Evolutionary conservation across 2,113 vertebrate species (phyloP).

Genomic region (Canis aureus): DNA sequence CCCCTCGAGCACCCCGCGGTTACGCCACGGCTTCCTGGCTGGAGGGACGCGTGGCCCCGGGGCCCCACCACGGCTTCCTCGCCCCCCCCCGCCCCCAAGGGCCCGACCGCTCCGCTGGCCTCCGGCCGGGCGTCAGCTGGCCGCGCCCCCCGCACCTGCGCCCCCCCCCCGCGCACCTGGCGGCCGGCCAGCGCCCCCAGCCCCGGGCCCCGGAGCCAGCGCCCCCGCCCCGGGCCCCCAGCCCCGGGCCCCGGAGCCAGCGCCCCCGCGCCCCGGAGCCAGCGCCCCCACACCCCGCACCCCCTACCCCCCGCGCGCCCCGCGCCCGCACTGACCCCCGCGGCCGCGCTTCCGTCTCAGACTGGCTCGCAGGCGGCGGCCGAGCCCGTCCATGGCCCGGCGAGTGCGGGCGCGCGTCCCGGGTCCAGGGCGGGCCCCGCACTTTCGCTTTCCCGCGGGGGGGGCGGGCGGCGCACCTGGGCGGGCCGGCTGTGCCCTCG

Average conservation of each 20-base stretch:
- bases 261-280: neutral
- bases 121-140: neutral
- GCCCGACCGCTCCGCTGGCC: neutral
- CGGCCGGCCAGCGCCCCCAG: neutral
- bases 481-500: slow-evolving; percentile 44
- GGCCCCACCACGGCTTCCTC: slow-evolving; percentile 73
- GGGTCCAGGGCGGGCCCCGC: slow-evolving; percentile 35
- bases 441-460: slow-evolving; percentile 83
- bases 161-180: neutral
- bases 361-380: slow-evolving; percentile 85
- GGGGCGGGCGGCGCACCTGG: slow-evolving; percentile 77
- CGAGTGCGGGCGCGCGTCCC: slow-evolving; percentile 54
- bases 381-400: slow-evolving; percentile 82
- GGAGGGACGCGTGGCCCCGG: slow-evolving; percentile 76
- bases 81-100: slow-evolving; percentile 44
- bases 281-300: slow-evolving; percentile 51
- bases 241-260: neutral
- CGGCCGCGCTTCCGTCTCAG: slow-evolving; percentile 80
- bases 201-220: neutral
- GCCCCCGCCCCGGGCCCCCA: neutral
- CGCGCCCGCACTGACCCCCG: slow-evolving; percentile 76
- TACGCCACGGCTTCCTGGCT: slow-evolving; percentile 76
- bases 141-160: neutral
- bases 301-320: neutral
- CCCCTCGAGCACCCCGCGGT: slow-evolving; percentile 29